Percentiles rank a stretch among this genome's conserved stretches.
Conservation (phyloP, 2,113 vertebrate species). For the Passer domesticus region DNA sequence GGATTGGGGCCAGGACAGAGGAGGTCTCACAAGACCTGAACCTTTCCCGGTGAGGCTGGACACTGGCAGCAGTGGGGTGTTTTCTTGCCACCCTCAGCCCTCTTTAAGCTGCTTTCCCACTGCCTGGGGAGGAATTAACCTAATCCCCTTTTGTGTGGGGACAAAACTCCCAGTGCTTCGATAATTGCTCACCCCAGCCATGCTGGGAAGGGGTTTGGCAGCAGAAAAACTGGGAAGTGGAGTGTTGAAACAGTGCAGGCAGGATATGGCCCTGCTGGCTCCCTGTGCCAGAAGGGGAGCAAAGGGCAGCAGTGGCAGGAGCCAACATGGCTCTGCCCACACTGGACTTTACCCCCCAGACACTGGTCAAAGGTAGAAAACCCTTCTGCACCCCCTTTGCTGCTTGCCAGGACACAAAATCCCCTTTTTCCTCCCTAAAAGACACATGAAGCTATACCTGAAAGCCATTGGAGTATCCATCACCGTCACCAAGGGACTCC, state of each 20-base stretch:
- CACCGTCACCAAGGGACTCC: conserved; percentile 82
- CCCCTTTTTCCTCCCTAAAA: neutral
- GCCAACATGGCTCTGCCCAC: neutral
- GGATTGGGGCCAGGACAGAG: fast-evolving
- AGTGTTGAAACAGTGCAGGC: neutral
- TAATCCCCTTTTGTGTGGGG: conserved; percentile 17
- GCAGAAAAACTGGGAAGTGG: neutral
- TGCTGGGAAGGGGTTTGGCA: neutral
- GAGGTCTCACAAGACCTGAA: neutral
- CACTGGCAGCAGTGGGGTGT: fast-evolving
- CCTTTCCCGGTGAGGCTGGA: fast-evolving
- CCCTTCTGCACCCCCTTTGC: neutral
- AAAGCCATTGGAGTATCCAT: conserved; percentile 82
- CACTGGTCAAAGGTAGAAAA: neutral
- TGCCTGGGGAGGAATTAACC: neutral
- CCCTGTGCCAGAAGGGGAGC: neutral
- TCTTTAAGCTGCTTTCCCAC: conserved; percentile 23
- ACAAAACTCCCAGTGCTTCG: neutral
- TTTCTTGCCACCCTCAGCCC: neutral
- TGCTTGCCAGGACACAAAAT: neutral
- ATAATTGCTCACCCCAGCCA: neutral
- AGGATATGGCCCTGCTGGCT: neutral
- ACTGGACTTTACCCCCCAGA: neutral
- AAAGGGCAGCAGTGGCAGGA: neutral
- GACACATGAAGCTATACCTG: conserved; percentile 73